Percentiles rank a stretch among this genome's conserved stretches.
These are phyloP conservation scores for Melanostoma mellinum DNA, from an alignment of 2,888 invertebrate species.

Conservation along the genomic window DNA sequence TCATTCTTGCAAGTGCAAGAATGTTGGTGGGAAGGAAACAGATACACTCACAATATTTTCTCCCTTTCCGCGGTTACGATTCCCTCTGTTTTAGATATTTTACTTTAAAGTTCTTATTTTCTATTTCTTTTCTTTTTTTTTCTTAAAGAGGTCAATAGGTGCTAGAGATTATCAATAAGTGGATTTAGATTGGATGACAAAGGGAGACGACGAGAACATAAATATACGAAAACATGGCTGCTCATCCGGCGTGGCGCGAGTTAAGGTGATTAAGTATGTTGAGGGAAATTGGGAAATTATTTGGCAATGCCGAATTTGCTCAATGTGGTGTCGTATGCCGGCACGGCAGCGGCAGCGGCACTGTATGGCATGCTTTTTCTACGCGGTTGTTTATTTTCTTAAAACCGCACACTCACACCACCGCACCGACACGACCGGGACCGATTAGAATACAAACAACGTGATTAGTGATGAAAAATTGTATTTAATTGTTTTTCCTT, in stretches of 20 bases:
- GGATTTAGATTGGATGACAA: slow-evolving; percentile 22
- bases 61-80: slow-evolving; percentile 15
- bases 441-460: slow-evolving; percentile 51
- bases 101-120: slow-evolving; percentile 3
- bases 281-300: slow-evolving; percentile 48
- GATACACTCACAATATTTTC: slow-evolving; percentile 20
- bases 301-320: slow-evolving; percentile 38
- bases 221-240: slow-evolving; percentile 8
- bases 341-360: background rate
- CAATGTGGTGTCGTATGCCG: slow-evolving; percentile 22
- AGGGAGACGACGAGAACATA: slow-evolving; percentile 1
- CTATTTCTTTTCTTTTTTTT: background rate
- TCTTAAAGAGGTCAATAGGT: slow-evolving; percentile 47
- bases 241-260: slow-evolving; percentile 26
- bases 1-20: slow-evolving; percentile 23
- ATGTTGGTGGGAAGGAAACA: background rate
- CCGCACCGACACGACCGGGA: background rate
- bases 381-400: slow-evolving; percentile 25
- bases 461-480: slow-evolving; percentile 38
- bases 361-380: slow-evolving; percentile 4
- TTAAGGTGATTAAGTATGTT: slow-evolving; percentile 33
- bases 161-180: slow-evolving; percentile 43
- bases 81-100: slow-evolving; percentile 28
- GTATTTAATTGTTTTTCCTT: slow-evolving; percentile 47
- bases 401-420: slow-evolving; percentile 14